These are phyloP conservation scores for Parapsyche elsis DNA, from an alignment of 1,140 invertebrate species.

Conservation along the genomic window DNA sequence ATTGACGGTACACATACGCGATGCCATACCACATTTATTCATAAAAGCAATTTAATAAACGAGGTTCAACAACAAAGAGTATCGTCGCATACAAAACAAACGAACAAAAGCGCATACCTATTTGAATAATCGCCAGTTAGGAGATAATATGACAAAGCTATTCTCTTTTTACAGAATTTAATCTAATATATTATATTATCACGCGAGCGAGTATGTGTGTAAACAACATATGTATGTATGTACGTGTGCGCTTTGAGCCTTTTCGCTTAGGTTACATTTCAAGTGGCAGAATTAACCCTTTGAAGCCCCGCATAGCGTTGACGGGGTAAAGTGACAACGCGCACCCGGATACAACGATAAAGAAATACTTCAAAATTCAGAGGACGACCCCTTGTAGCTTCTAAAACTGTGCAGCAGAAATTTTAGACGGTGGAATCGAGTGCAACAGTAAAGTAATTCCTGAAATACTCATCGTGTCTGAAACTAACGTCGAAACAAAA, in stretches of 20 bases:
- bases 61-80: too few species aligned
- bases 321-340: not conserved
- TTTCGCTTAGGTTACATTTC: slow-evolving; percentile 46
- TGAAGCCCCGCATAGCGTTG: slow-evolving; percentile 47
- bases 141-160: not conserved
- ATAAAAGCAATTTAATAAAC: too few species aligned
- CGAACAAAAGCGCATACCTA: not conserved
- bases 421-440: too few species aligned
- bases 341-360: not conserved
- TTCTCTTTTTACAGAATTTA: not conserved
- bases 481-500: not conserved
- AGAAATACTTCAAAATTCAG: not conserved
- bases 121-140: not conserved
- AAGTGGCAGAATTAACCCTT: slow-evolving; percentile 54
- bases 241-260: not conserved
- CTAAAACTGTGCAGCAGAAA: too few species aligned
- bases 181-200: not conserved
- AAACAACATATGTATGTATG: not conserved
- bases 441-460: not conserved
- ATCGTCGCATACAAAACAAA: not conserved
- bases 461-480: not conserved
- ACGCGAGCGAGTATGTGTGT: too few species aligned
- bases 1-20: too few species aligned
- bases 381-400: not conserved
- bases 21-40: too few species aligned